A percentile compares a stretch with the other conserved stretches of the same genome.
phyloP scores from a whole-genome alignment of 2,113 vertebrate species.

The Symphodus melops region DNA sequence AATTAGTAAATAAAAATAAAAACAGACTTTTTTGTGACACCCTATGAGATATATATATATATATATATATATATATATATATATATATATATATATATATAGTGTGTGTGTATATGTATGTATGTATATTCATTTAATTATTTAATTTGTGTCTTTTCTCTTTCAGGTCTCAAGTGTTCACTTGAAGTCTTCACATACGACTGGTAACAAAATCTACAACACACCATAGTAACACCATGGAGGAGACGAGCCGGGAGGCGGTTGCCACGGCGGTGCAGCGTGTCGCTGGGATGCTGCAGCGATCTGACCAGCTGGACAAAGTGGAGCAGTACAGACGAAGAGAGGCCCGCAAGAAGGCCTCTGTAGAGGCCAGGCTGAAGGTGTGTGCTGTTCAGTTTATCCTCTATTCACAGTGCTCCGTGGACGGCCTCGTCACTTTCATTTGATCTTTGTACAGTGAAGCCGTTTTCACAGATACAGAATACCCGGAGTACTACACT shows the following conservation, averaged over 20 bases:
- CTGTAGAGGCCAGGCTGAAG: conserved; percentile 96
- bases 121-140: too few species aligned
- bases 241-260: conserved; percentile 94
- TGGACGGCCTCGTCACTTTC: too few species aligned
- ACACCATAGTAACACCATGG: conserved; percentile 80
- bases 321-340: conserved; percentile 96
- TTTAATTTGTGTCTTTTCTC: not conserved
- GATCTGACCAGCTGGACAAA: conserved; percentile 97
- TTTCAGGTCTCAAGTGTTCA: not conserved
- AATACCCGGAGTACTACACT: too few species aligned
- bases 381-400: too few species aligned
- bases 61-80: too few species aligned
- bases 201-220: not conserved
- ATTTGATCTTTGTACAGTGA: too few species aligned
- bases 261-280: conserved; percentile 96
- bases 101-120: too few species aligned
- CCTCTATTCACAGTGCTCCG: too few species aligned
- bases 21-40: not conserved
- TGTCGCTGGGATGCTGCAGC: conserved; percentile 97
- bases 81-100: too few species aligned
- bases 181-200: not conserved
- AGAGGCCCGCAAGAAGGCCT: conserved; percentile 97
- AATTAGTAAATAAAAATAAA: too few species aligned
- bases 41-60: too few species aligned
- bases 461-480: too few species aligned